A percentile compares a stretch with the other conserved stretches of the same genome.
Evolutionary conservation across 2,797 vertebrate species (phyloP).

Genomic region (Labeo calbasu): DNA sequence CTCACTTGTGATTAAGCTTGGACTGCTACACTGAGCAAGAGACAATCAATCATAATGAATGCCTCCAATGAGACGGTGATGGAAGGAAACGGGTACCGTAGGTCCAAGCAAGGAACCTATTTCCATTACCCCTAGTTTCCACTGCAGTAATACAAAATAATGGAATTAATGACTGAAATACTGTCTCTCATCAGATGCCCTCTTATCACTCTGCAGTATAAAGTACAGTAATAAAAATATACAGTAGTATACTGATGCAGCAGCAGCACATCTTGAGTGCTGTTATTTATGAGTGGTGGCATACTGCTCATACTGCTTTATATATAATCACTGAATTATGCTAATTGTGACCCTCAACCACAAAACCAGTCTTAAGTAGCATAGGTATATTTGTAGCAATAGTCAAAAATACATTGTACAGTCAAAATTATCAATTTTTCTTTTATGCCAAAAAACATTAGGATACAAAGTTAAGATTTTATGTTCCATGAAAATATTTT

Average conservation of each 20-base stretch:
- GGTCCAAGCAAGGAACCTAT: background rate
- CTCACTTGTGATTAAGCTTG: constrained; percentile 59
- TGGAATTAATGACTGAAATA: background rate
- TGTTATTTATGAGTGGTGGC: background rate
- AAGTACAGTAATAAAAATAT: background rate
- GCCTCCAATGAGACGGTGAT: constrained; percentile 14
- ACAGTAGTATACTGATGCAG: background rate
- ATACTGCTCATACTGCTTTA: background rate
- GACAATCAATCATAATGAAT: constrained; percentile 62
- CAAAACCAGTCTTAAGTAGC: too few species aligned
- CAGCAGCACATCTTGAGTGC: background rate
- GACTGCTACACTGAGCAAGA: constrained; percentile 44
- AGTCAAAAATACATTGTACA: too few species aligned
- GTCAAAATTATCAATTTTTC: too few species aligned
- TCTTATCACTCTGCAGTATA: background rate
- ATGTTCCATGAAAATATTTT: too few species aligned
- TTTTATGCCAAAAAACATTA: too few species aligned
- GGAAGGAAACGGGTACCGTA: background rate
- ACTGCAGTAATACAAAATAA: background rate
- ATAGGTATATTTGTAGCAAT: too few species aligned
- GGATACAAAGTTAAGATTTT: too few species aligned
- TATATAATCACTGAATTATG: background rate
- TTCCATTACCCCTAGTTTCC: background rate
- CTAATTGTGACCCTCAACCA: background rate
- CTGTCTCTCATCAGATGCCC: background rate